phyloP scores from a whole-genome alignment of 2,113 vertebrate genomes.

The Actenoides hombroni region DNA sequence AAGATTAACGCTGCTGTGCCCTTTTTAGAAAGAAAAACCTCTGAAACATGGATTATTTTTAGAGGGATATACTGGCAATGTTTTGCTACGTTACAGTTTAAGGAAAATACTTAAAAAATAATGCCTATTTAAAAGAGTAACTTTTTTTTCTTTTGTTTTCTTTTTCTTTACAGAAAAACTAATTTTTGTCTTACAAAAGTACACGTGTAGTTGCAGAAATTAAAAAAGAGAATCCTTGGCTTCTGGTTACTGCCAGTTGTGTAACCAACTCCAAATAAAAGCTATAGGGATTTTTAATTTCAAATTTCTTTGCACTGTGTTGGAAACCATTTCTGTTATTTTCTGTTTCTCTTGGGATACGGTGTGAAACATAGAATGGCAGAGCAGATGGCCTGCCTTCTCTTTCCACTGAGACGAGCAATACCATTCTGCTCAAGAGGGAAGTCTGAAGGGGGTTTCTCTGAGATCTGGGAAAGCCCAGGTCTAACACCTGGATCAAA shows the following conservation, averaged over 20 bases:
- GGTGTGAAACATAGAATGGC: not conserved
- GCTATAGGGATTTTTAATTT: not conserved
- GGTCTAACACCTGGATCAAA: not conserved
- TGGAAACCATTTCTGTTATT: conserved; percentile 1
- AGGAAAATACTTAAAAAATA: not conserved
- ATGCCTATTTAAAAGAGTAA: not conserved
- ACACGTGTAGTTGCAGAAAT: not conserved
- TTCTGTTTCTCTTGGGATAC: conserved; percentile 18
- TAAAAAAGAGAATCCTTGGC: not conserved
- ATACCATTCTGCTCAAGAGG: not conserved
- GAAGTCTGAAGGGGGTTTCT: not conserved
- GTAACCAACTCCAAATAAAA: not conserved
- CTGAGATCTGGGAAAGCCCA: not conserved
- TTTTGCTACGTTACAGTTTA: not conserved
- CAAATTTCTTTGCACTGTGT: not conserved
- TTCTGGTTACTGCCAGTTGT: not conserved
- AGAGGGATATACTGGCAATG: not conserved
- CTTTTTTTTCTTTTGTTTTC: not conserved
- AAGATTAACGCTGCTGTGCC: not conserved
- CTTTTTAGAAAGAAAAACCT: conserved; percentile 21
- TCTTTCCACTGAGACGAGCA: not conserved
- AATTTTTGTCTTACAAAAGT: not conserved
- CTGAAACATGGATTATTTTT: conserved; percentile 14
- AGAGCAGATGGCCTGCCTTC: conserved; percentile 17
- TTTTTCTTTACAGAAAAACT: not conserved